Base-by-base conservation (phyloP, 2,113 vertebrate genomes). In the Poicephalus gulielmi region DNA sequence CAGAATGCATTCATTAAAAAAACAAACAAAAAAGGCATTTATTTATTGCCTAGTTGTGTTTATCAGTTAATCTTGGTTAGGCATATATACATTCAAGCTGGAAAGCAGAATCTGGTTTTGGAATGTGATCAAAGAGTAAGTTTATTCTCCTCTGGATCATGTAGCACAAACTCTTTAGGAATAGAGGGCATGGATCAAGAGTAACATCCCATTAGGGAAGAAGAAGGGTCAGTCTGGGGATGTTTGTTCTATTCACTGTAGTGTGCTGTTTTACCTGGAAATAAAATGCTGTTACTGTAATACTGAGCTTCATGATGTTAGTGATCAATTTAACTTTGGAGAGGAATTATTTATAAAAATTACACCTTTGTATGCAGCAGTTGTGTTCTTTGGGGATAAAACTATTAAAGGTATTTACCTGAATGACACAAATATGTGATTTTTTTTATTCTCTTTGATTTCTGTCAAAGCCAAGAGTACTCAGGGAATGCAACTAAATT, bases 1-100 rank as follows among this genome's bases (percentile, higher is more conserved):
- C 66, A 85, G 37, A 89, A 82, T 8, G 15, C 46, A 66, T 43
- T 84, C 0, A 15, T 52, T 62, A 17, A 50, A 62, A 75, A 18
- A 20, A 28, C 24, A 33, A 33, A 33, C 18, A 22, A n/a, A 37
- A 17, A 27, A 16, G 2, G 4, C 19, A 55, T 68, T 91, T 88
- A 52, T 83, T 95, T 80, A 87, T 66, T 88, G 44, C 59, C 62
- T 59, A 57, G 43, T 23, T 74, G 37, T 62, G 37, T 62, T 92
- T 64, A 92, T 90, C 70, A 83, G 81, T 64, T 91, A 37, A 86
- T 93, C 55, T 73, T 75, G 68, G 55, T 88, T 78, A 86, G 73
- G 17, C 57, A 86, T 27, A 67, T 23, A 88, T 63, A 78, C n/a
- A 76, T 57, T 69, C 30, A 90, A 47, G 27, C 35, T 88, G 50